These are phyloP conservation scores for Emydoidea blandingii DNA, from an alignment of 2,797 vertebrate species.

Conservation along the genomic window DNA sequence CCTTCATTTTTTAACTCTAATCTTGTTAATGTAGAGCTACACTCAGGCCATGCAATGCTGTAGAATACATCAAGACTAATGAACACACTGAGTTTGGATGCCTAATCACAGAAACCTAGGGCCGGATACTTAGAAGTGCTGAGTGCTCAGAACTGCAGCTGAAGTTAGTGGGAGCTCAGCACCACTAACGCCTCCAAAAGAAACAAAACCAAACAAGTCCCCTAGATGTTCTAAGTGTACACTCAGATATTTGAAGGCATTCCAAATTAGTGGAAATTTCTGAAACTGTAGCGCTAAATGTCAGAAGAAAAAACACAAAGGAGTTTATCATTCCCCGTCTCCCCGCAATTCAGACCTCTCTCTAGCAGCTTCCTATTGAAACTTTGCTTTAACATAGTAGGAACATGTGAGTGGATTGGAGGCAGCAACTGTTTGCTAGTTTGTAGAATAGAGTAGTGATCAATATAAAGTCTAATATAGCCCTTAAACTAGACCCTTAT, in stretches of 20 bases:
- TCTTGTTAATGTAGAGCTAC: not conserved
- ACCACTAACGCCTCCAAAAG: no score
- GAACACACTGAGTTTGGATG: not conserved
- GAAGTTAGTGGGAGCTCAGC: not conserved
- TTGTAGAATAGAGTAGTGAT: not conserved
- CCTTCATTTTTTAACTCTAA: not conserved
- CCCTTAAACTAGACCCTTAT: not conserved
- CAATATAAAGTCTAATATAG: not conserved
- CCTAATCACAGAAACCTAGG: not conserved
- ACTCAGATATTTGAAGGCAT: fast-evolving
- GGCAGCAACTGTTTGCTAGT: not conserved
- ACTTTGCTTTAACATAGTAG: not conserved
- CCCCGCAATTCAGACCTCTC: not conserved
- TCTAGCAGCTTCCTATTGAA: not conserved
- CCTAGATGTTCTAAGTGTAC: not conserved
- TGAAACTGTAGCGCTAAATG: not conserved
- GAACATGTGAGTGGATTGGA: not conserved
- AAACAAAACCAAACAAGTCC: not conserved
- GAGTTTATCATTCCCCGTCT: not conserved
- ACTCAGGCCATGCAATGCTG: not conserved
- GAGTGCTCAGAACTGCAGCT: not conserved
- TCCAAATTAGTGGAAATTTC: not conserved
- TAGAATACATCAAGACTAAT: not conserved
- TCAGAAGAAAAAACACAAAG: not conserved
- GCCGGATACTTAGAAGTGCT: not conserved